These are phyloP conservation scores for Amphiura filiformis DNA, from an alignment of 35 echinoderm and acorn worm genomes.

Conservation along the genomic window DNA sequence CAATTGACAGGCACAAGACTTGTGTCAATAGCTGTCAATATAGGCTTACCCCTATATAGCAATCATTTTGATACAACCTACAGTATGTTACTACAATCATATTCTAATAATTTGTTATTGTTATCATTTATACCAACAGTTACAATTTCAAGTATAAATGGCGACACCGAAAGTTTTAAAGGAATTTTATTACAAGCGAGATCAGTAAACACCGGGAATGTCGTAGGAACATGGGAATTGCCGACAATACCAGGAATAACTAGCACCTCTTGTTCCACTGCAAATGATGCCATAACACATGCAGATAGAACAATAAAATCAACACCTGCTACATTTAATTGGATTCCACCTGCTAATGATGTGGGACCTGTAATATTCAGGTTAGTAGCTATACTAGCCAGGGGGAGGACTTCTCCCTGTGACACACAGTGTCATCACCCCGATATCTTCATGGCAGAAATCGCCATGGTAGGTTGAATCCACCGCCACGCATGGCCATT, in stretches of 20 bases:
- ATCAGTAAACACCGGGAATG: neutral
- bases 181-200: neutral
- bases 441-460: too few relatives aligned
- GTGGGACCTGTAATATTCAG: neutral
- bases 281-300: neutral
- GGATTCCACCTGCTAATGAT: neutral
- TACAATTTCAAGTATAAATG: neutral
- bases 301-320: neutral
- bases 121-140: neutral
- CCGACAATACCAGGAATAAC: neutral
- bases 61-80: neutral
- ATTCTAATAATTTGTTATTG: neutral
- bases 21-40: too few relatives aligned
- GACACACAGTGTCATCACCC: neutral
- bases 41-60: neutral
- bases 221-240: neutral
- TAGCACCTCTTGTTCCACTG: neutral
- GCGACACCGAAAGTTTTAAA: neutral
- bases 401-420: neutral
- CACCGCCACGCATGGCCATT: too few relatives aligned
- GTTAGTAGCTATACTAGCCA: neutral
- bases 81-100: neutral
- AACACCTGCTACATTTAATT: neutral
- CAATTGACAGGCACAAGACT: too few relatives aligned
- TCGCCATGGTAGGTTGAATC: too few relatives aligned